Conservation (phyloP, 2,797 vertebrate species). For the Carduelis carduelis region DNA sequence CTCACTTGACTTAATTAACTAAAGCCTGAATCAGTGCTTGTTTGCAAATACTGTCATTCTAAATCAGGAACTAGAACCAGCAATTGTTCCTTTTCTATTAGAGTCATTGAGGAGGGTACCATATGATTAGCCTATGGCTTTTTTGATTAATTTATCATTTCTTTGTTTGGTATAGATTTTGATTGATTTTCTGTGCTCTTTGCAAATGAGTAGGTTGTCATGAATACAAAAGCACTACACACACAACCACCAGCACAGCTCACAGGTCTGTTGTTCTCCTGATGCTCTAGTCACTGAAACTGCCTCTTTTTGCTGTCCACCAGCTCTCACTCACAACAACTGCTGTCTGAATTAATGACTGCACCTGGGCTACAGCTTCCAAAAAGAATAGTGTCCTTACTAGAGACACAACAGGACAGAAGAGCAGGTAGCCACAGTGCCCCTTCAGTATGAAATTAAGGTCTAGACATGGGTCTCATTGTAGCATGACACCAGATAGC, state of each 20-base stretch:
- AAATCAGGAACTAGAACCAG: neutral
- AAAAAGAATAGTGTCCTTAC: neutral
- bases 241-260: neutral
- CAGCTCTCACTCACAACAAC: neutral
- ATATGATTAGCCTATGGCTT: slow-evolving; percentile 21
- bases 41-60: slow-evolving; percentile 9
- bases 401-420: neutral
- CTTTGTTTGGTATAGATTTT: slow-evolving; percentile 49
- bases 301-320: neutral
- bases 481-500: neutral
- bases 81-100: slow-evolving; percentile 5
- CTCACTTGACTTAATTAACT: slow-evolving; percentile 27
- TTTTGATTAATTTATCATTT: slow-evolving; percentile 58
- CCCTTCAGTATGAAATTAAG: neutral
- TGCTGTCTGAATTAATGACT: neutral
- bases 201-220: slow-evolving; percentile 4
- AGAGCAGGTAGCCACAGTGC: neutral
- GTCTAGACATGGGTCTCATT: neutral
- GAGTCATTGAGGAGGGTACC: neutral
- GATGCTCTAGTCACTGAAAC: neutral
- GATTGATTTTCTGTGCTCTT: slow-evolving; percentile 34
- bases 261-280: neutral
- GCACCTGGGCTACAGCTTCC: neutral
- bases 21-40: neutral
- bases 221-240: neutral